Conservation (phyloP, 2,797 vertebrate species). For the Ceryle rudis region DNA sequence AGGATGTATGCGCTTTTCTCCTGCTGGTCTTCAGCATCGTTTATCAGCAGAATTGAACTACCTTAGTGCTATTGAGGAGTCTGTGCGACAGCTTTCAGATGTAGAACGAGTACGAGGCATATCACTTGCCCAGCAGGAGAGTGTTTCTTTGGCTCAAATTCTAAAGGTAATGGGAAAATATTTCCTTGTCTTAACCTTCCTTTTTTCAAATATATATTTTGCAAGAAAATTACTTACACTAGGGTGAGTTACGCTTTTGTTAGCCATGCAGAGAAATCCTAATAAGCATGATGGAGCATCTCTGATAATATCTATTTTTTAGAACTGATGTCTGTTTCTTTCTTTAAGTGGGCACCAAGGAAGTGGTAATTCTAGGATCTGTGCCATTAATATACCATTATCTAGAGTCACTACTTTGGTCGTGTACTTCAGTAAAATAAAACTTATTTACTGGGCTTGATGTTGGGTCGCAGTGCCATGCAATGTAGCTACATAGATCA, state of each 20-base stretch:
- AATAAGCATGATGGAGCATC: background rate
- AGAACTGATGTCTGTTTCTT: background rate
- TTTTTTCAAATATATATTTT: background rate
- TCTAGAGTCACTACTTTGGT: background rate
- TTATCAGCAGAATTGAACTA: conserved; percentile 90
- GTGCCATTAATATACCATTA: background rate
- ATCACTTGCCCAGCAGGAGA: conserved; percentile 94
- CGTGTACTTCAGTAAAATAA: background rate
- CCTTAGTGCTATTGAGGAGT: conserved; percentile 93
- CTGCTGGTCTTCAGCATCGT: conserved; percentile 89
- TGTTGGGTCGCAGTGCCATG: background rate
- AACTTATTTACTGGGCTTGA: background rate
- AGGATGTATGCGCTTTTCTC: conserved; percentile 89
- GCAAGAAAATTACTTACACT: background rate
- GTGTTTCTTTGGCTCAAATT: conserved; percentile 90
- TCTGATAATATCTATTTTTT: background rate
- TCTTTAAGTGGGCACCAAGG: background rate
- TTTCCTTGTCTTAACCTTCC: background rate
- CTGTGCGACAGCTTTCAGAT: conserved; percentile 89
- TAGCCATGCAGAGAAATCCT: accelerated
- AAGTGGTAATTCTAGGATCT: background rate
- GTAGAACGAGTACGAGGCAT: conserved; percentile 89
- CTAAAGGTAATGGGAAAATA: conserved; percentile 86
- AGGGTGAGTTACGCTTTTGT: background rate
- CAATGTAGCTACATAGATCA: background rate